phyloP scores from a whole-genome alignment of 2,888 invertebrate genomes.

The Unio pictorum region DNA sequence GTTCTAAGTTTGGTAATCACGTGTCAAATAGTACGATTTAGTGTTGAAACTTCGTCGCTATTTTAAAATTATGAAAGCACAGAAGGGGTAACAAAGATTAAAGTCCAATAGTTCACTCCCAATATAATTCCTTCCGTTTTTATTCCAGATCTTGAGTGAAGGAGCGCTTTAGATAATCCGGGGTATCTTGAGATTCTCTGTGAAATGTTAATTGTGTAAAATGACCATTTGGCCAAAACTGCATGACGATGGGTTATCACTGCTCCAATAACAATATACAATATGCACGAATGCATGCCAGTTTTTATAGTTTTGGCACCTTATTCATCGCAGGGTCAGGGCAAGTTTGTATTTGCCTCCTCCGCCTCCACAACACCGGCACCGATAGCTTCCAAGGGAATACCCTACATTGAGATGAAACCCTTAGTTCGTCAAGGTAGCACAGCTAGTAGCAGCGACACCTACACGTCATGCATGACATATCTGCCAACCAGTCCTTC shows the following conservation, averaged over 20 bases:
- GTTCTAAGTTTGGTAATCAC: too few species aligned
- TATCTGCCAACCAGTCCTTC: slow-evolving; percentile 78
- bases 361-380: slow-evolving; percentile 10
- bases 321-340: slow-evolving; percentile 15
- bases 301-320: not conserved
- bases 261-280: not conserved
- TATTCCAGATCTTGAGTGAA: too few species aligned
- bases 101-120: too few species aligned
- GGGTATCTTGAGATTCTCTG: too few species aligned
- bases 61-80: too few species aligned
- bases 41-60: too few species aligned
- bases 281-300: too few species aligned
- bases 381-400: slow-evolving; percentile 35
- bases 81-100: too few species aligned
- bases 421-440: slow-evolving; percentile 62
- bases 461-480: slow-evolving; percentile 96
- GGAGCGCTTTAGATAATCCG: too few species aligned
- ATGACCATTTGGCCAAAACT: not conserved
- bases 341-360: slow-evolving; percentile 26
- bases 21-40: too few species aligned
- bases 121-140: too few species aligned
- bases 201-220: too few species aligned
- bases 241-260: not conserved
- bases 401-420: slow-evolving; percentile 64
- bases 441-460: slow-evolving; percentile 88